phyloP scores from a whole-genome alignment of 2,113 vertebrate genomes.

The Pelodiscus sinensis region DNA sequence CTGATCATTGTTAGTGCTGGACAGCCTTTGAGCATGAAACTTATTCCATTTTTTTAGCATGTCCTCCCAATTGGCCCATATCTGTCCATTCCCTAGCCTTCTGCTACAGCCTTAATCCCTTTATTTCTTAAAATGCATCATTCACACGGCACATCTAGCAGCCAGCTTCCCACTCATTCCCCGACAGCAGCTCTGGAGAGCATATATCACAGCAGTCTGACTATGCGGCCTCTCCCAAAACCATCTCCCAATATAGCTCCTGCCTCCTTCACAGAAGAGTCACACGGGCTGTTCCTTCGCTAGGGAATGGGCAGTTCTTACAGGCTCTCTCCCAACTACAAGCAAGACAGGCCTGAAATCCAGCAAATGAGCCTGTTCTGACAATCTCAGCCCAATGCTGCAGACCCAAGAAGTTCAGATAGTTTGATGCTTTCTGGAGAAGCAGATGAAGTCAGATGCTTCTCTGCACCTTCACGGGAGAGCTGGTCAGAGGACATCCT shows the following conservation, averaged over 20 bases:
- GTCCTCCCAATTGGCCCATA: background rate
- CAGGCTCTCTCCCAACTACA: rapidly evolving
- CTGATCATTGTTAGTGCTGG: background rate
- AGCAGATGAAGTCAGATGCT: background rate
- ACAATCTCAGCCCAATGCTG: rapidly evolving
- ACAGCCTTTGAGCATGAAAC: background rate
- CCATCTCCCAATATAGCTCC: background rate
- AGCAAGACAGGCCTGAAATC: rapidly evolving
- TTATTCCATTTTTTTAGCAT: background rate
- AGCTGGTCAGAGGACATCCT: background rate
- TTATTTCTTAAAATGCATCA: background rate
- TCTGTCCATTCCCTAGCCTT: background rate
- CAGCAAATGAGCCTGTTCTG: rapidly evolving
- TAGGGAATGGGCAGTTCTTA: background rate
- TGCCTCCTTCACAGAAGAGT: background rate
- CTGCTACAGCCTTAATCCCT: background rate
- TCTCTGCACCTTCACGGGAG: background rate
- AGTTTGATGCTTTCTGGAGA: rapidly evolving
- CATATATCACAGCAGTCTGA: background rate
- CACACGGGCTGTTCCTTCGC: background rate
- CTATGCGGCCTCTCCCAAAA: background rate
- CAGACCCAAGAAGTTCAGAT: background rate
- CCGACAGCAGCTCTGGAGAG: background rate
- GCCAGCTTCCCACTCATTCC: background rate
- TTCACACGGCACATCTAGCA: background rate